Evolutionary conservation across 2,797 vertebrate genomes (phyloP), one percentile per base, ranked within the genome.

Genomic region (Trachops cirrhosus): DNA sequence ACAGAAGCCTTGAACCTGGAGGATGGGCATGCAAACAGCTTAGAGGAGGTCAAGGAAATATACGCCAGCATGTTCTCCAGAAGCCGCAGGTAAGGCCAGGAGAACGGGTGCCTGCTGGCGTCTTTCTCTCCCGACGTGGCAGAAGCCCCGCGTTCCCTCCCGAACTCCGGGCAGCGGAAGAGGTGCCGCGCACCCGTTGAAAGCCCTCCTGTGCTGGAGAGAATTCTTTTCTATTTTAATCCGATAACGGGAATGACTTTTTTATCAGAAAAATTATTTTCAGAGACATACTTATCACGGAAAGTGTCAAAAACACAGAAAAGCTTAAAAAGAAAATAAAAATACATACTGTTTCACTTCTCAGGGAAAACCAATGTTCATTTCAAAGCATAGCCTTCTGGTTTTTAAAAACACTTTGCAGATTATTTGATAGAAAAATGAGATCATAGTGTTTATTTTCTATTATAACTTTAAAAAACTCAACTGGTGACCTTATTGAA

Each of bases 11-110:
- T 98, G 91, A 97, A 98, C 46, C 91, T 98, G 89, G 98, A 98
- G 57, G 98, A 98, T 90, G 98, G 96, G 21, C 98, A 97, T 57
- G 98, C 97, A 0, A 98, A 94, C 85, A 98, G 77, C 97, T 94
- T 99, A 97, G 98, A 99, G 90, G 98, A 98, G 90, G 97, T 98
- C 87, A 98, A 97, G 93, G 98, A 98, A 46, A 97, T 98, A 77
- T 99, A 99, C 62, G 92, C 98, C 91, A 97, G 86, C 26, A 96
- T 97, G 46, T 97, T 98, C 93, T 98, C 97, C 1, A 87, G 67
- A 52, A 92, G 95, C 52, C 83, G 96, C 59, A 98, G 98, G 98
- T 99, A 97, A 97, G 95, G 89, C 18, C 34, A n/a, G 50, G 46
- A 89, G 62, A 32, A 7, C 6, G 1, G 9, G 44, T 3, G 6